A percentile compares a stretch with the other conserved stretches of the same genome.
These are phyloP conservation scores for Axea sp. DNA, from an alignment of 2,888 invertebrate species.

Conservation along the genomic window DNA sequence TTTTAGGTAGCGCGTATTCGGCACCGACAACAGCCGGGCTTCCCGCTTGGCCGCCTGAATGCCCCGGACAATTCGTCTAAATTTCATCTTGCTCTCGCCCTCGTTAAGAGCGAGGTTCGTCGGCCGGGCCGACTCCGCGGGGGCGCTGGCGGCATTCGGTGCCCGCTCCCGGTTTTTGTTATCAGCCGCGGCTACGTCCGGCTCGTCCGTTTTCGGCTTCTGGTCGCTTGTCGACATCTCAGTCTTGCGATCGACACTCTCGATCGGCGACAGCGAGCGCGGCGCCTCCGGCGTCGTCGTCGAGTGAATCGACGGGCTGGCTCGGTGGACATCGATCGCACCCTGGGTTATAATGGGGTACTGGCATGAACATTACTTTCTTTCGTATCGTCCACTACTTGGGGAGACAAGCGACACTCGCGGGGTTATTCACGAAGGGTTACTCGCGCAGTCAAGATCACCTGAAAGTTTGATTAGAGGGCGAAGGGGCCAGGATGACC, in stretches of 20 bases:
- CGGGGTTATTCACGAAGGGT: constrained; percentile 31
- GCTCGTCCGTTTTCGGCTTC: constrained; percentile 63
- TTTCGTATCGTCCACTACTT: constrained; percentile 7
- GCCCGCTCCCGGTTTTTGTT: constrained; percentile 30
- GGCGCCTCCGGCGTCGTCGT: constrained; percentile 63
- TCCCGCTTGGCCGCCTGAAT: constrained; percentile 80
- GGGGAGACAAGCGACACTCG: constrained; percentile 44
- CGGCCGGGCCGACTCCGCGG: constrained; percentile 62
- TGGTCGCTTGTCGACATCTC: constrained; percentile 75
- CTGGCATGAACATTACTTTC: constrained; percentile 67
- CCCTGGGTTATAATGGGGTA: constrained; percentile 71
- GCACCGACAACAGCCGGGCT: constrained; percentile 87
- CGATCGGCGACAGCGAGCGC: constrained; percentile 71
- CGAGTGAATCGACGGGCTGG: constrained; percentile 43
- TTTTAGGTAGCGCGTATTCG: constrained; percentile 86
- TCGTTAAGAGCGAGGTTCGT: constrained; percentile 67
- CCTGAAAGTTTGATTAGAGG: constrained; percentile 27
- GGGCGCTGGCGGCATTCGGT: constrained; percentile 21
- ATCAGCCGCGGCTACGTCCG: constrained; percentile 17
- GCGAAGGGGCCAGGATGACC: background rate
- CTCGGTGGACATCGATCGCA: constrained; percentile 31
- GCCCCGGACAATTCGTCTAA: constrained; percentile 69
- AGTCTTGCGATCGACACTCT: constrained; percentile 70
- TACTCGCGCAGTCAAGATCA: background rate
- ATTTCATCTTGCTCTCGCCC: constrained; percentile 64